phyloP scores from a whole-genome alignment of 2,797 vertebrate species.

The Rhadinocentrus ornatus region DNA sequence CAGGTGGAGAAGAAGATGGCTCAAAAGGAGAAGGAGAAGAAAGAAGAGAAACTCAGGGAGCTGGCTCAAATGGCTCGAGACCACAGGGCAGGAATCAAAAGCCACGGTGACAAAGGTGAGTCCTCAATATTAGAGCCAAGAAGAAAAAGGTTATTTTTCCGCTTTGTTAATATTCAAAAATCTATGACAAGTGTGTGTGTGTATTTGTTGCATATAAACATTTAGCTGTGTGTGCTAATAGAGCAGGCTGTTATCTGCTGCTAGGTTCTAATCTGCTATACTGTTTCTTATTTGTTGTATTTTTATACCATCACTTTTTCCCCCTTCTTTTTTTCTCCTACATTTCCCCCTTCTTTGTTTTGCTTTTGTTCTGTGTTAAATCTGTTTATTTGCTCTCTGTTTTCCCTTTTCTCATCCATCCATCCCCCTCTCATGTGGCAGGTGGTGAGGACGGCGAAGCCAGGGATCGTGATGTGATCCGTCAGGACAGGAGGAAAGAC shows the following conservation, averaged over 20 bases:
- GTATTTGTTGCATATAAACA: neutral
- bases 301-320: neutral
- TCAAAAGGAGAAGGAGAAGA: constrained; percentile 98
- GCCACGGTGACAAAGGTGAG: constrained; percentile 95
- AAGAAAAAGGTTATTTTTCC: neutral
- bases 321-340: neutral
- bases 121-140: neutral
- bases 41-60: constrained; percentile 96
- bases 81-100: constrained; percentile 97
- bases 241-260: constrained; percentile 23
- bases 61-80: constrained; percentile 96
- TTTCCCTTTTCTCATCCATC: constrained; percentile 7
- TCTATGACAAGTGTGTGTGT: neutral
- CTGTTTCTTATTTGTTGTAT: neutral
- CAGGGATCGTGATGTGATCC: constrained; percentile 95
- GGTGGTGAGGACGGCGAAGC: constrained; percentile 91
- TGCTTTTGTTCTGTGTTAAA: neutral
- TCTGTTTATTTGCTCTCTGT: constrained; percentile 5
- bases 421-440: constrained; percentile 40
- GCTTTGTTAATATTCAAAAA: neutral
- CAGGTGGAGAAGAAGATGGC: constrained; percentile 99
- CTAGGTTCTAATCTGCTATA: constrained; percentile 39
- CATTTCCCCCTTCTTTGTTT: neutral
- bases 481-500: constrained; percentile 93
- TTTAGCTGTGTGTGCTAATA: constrained; percentile 4